Evolutionary conservation across 2,888 invertebrate genomes (phyloP), one percentile per base, ranked within the genome.

Genomic region (Furcula furcula): DNA sequence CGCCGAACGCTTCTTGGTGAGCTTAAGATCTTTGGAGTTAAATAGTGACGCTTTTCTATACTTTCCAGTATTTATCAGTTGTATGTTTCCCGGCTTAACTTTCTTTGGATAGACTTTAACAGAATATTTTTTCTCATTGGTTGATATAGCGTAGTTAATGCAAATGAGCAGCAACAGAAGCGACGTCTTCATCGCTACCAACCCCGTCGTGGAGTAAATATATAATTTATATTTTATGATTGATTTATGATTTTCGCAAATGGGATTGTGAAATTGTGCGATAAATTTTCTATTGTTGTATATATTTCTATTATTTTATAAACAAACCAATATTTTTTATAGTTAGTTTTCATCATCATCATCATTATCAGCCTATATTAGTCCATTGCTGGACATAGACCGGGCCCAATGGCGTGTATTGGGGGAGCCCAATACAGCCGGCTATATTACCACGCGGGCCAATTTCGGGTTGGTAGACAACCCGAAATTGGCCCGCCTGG

Each of bases 21-120:
- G 20, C 1, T 1, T 4, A n/a, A n/a, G n/a, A n/a, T n/a, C n/a
- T n/a, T n/a, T n/a, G n/a, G n/a, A n/a, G n/a, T n/a, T n/a, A n/a
- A n/a, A n/a, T 1, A 31, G 18, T 7, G 40, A 39, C 3, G 34
- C 3, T 33, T 62, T 70, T 0, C 55, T 26, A 47, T 62, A 67
- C 47, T 67, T 74, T 12, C 64, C 66, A 2, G 69, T 48, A 15
- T 77, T 66, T 11, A 75, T 28, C 26, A 76, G 55, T 30, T 61
- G 59, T 2, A 70, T 43, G 31, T 51, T 44, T 6, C 56, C 46
- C 2, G 52, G 31, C 7, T 44, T 45, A 4, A 59, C 53, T 40
- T 72, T 71, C 34, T 72, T 72, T 0, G 72, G 68, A 20, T 40
- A 65, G 1, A 30, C 18, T 27, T 60, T 64, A 1, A 46, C 28